Percentiles rank a stretch among this genome's conserved stretches.
phyloP scores from a whole-genome alignment of 1,140 invertebrate species.

The Sarcophaga peregrina region DNA sequence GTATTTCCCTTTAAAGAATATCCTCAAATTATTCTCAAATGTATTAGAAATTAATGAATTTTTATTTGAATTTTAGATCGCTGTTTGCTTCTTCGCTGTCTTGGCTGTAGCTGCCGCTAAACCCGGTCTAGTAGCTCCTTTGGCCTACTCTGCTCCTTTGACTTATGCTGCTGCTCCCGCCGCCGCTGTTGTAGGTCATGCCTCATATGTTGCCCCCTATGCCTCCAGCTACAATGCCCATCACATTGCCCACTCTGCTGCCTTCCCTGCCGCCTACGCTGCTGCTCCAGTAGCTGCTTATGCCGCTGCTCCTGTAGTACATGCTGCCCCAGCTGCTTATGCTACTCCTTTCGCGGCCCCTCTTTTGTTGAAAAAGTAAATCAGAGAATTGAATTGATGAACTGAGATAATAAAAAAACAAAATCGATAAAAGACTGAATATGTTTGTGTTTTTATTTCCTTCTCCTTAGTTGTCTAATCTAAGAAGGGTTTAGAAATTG shows the following conservation, averaged over 20 bases:
- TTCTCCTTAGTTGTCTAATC: too few relatives aligned
- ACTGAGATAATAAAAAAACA: constrained; percentile 27
- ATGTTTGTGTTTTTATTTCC: too few relatives aligned
- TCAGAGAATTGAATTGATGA: neutral
- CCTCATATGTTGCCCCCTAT: constrained; percentile 68
- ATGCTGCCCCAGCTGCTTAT: constrained; percentile 51
- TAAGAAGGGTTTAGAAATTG: too few relatives aligned
- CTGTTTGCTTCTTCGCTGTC: constrained; percentile 52
- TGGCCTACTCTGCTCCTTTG: constrained; percentile 65
- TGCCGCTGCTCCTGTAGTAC: constrained; percentile 48
- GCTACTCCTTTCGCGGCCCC: constrained; percentile 40
- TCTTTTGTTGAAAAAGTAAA: constrained; percentile 36
- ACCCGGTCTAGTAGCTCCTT: constrained; percentile 50
- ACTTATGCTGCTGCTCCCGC: constrained; percentile 59
- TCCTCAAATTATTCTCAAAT: neutral
- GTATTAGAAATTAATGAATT: neutral
- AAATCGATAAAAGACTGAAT: too few relatives aligned
- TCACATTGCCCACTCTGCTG: constrained; percentile 53
- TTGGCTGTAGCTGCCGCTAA: constrained; percentile 20
- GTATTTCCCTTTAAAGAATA: neutral
- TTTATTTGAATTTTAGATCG: constrained; percentile 49
- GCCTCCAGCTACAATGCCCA: constrained; percentile 56
- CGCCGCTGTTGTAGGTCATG: constrained; percentile 54
- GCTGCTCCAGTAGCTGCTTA: neutral
- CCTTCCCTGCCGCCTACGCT: constrained; percentile 56